Evolutionary conservation across 2,888 invertebrate genomes (phyloP), one percentile per base, ranked within the genome.

Genomic region (Euproctis similis): DNA sequence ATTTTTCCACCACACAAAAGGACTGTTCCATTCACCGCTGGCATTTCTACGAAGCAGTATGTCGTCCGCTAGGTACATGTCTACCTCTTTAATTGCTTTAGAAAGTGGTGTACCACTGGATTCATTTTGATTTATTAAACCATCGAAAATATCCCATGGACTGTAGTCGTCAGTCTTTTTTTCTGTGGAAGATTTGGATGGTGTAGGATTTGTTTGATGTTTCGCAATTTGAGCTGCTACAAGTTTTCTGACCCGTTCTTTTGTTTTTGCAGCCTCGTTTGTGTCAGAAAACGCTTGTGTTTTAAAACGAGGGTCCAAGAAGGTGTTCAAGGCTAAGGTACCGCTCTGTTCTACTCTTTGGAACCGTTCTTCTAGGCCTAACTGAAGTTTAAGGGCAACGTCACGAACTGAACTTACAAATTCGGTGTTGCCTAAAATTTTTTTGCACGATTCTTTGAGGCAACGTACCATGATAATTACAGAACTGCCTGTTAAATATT

Each of bases 61-160:
- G 7, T 31, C 31, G 8, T 27, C 27, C 5, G 26, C 18, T 12
- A 41, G 24, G 17, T 42, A 45, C 32, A 33, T 39, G 8, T 42
- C 38, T 10, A 45, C 31, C 20, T 45, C 41, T 27, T 36, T 36
- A 3, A 39, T 40, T 1, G 39, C 31, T 18, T 8, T 11, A 8
- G 21, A 26, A n/a, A 30, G 16, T 12, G 30, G 26, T 9, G 26
- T 26, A 8, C 30, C 30, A 26, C 4, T 12, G 2, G 4, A 12
- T 8, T 12, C 2, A 12, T 3, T 3, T 23, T 11, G 12, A 12
- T 8, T 12, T 2, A 23, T 2, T 8, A 23, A 5, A 2, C n/a
- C 7, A 23, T 23, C 23, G 12, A 23, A 23, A 12, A 23, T 23
- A 2, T 3, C 12, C 21, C 21, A 21, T 3, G 21, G 21, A 11